phyloP scores from a whole-genome alignment of 2,888 invertebrate genomes.

The Aelia acuminata region DNA sequence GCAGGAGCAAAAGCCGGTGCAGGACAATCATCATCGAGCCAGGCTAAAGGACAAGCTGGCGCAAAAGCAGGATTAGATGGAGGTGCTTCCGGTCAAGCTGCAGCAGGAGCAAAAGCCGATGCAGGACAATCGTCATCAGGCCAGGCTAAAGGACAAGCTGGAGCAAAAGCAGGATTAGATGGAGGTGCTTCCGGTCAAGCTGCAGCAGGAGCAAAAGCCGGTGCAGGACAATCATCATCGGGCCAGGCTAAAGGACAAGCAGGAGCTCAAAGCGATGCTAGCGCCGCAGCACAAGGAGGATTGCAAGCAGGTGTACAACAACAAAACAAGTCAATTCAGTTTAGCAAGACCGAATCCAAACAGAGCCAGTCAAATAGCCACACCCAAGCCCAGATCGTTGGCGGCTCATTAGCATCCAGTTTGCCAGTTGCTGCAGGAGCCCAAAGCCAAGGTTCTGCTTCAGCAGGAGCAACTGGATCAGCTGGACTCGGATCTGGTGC shows the following conservation, averaged over 20 bases:
- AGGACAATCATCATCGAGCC: no score
- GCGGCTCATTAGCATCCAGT: neutral
- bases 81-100: no score
- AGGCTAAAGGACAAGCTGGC: no score
- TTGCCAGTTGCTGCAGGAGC: neutral
- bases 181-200: neutral
- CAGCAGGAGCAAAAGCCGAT: no score
- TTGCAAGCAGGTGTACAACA: neutral
- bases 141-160: neutral
- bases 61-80: no score
- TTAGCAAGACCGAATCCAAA: neutral
- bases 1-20: no score
- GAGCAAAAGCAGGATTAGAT: neutral
- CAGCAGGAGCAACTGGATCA: neutral
- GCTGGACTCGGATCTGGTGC: neutral
- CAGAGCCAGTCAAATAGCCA: neutral
- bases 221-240: neutral
- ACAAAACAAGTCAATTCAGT: neutral
- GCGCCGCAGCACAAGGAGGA: neutral
- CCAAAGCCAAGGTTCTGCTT: neutral
- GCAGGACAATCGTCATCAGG: no score
- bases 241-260: no score
- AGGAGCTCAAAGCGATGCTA: neutral
- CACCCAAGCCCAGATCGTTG: neutral
- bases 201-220: neutral